phyloP scores from a whole-genome alignment of 2,888 invertebrate genomes.

The Autographa pulchrina region DNA sequence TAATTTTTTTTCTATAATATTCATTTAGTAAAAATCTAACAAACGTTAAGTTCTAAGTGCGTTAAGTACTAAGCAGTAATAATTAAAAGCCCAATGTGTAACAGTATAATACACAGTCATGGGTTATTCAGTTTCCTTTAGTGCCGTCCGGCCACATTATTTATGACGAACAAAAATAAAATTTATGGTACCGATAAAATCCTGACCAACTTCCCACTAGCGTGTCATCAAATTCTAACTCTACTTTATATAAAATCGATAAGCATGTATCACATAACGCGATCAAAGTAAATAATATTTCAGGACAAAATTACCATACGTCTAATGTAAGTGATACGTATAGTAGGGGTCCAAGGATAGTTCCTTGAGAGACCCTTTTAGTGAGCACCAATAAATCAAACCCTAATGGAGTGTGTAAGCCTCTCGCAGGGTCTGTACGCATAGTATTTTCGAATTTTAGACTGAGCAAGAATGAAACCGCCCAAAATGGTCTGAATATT shows the following conservation, averaged over 20 bases:
- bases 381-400: conserved; percentile 85
- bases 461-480: conserved; percentile 71
- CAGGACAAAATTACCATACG: conserved; percentile 81
- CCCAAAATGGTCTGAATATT: conserved; percentile 71
- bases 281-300: conserved; percentile 82
- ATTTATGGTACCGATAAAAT: conserved; percentile 26
- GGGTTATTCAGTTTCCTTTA: not conserved
- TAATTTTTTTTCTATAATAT: no score
- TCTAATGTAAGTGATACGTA: conserved; percentile 83
- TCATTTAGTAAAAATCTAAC: no score
- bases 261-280: conserved; percentile 57
- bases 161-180: conserved; percentile 18
- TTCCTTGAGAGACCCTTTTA: conserved; percentile 86
- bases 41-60: no score
- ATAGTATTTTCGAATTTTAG: conserved; percentile 83
- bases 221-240: conserved; percentile 16
- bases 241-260: conserved; percentile 41
- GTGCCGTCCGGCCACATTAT: conserved; percentile 8
- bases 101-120: not conserved
- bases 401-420: conserved; percentile 85
- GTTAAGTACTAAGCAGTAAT: no score
- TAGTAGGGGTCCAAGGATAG: conserved; percentile 78
- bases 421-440: conserved; percentile 73
- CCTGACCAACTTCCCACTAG: conserved; percentile 7
- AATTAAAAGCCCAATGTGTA: not conserved